phyloP scores from a whole-genome alignment of 2,888 invertebrate species.

The Neocrepidodera transversa region DNA sequence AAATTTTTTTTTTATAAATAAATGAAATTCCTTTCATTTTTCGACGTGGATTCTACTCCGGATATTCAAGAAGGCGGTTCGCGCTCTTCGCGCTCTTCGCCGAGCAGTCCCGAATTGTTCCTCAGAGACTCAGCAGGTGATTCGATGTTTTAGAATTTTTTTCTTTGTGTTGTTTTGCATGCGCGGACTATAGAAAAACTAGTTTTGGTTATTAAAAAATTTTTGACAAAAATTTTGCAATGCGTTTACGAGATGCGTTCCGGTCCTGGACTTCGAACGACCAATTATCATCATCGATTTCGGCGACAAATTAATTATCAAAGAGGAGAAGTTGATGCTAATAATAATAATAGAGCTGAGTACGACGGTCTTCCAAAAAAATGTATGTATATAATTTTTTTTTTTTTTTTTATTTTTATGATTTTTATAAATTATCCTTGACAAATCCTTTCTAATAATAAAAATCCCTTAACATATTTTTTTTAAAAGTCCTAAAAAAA shows the following conservation, averaged over 20 bases:
- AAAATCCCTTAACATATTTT: too few species aligned
- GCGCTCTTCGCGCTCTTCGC: constrained; percentile 54
- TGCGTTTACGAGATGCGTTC: constrained; percentile 58
- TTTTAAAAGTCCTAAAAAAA: too few species aligned
- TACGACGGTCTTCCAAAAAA: constrained; percentile 54
- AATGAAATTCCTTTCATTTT: constrained; percentile 46
- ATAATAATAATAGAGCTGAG: constrained; percentile 56
- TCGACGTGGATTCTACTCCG: constrained; percentile 58
- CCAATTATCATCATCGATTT: constrained; percentile 41
- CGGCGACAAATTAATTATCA: constrained; percentile 32
- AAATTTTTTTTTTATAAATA: constrained; percentile 7
- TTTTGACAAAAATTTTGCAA: constrained; percentile 37
- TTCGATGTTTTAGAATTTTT: constrained; percentile 40
- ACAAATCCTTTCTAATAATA: too few species aligned
- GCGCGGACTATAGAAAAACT: constrained; percentile 44
- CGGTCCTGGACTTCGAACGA: constrained; percentile 51
- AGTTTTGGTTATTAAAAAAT: too few species aligned
- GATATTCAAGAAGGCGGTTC: constrained; percentile 52
- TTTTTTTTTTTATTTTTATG: not conserved
- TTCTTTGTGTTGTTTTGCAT: constrained; percentile 40
- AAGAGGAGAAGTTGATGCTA: constrained; percentile 47
- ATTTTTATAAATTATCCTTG: too few species aligned
- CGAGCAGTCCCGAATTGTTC: constrained; percentile 51
- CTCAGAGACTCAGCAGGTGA: constrained; percentile 57
- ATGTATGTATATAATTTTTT: constrained; percentile 52